A percentile compares a stretch with the other conserved stretches of the same genome.
Conservation (phyloP, 2,113 vertebrate species). For the cat (Felis catus) region F.catus_Fca126_mat1.0 CM031421.1:44296001-44296500, state of each 20-base stretch:
- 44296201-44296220: neutral
- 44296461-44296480: neutral
- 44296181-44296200: neutral
- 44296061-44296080: neutral
- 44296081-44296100: neutral
- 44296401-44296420: neutral
- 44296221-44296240: neutral
- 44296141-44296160: neutral
- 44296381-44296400: neutral
- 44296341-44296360: neutral
- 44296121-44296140: neutral
- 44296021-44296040: neutral
- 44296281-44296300: neutral
- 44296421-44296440: neutral
- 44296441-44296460: neutral
- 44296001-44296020: no score
- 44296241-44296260: neutral
- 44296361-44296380: neutral
- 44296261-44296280: neutral
- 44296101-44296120: neutral
- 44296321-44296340: neutral
- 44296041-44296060: neutral
- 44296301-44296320: neutral
- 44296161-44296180: neutral
- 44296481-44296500: neutral